Base-by-base conservation (phyloP, 2,797 vertebrate genomes). In the Gambusia yucatana region DNA sequence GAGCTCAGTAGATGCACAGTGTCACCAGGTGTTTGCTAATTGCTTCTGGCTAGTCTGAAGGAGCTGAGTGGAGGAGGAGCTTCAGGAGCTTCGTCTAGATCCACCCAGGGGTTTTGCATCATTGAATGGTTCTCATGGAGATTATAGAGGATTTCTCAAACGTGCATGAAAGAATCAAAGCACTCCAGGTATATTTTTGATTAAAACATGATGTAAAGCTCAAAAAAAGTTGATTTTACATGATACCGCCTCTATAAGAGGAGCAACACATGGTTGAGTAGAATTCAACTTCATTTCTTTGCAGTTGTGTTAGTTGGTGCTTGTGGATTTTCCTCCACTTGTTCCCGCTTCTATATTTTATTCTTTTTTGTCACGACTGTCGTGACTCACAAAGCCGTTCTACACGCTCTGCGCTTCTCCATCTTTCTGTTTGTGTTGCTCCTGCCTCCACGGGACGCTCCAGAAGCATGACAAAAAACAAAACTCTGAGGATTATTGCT, bases 361-460 rank as follows among this genome's bases (percentile, higher is more conserved):
- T 25, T 59, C 61, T 71, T 71, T 41, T 28, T 17, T 22, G 13
- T 84, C 52, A 50, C 43, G 71, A 72, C 70, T 20, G n/a, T 33
- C 59, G 11, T 67, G 85, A 81, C 71, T 88, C 80, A 87, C 11
- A 81, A 36, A 86, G 76, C 76, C 25, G 2, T 17, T 22, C 43
- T 43, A n/a, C 55, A 4, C 10, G 28, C 43, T 67, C 47, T 65
- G 25, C n/a, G 17, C 63, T 46, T 78, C 70, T 79, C 75, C 73
- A 0, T 73, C 33, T 59, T 78, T n/a, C 43, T 72, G 50, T 76
- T 55, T 52, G 7, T 73, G 36, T 59, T 73, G 59, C 61, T 70
- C 17, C 73, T 67, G 46, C 63, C 33, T 6, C 77, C 48, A 13
- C 25, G 47, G 57, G 50, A 76, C 0, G 0, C 75, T 46, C 76